Conservation (phyloP, 1,140 invertebrate genomes). For the Drosophila sechellia region DNA sequence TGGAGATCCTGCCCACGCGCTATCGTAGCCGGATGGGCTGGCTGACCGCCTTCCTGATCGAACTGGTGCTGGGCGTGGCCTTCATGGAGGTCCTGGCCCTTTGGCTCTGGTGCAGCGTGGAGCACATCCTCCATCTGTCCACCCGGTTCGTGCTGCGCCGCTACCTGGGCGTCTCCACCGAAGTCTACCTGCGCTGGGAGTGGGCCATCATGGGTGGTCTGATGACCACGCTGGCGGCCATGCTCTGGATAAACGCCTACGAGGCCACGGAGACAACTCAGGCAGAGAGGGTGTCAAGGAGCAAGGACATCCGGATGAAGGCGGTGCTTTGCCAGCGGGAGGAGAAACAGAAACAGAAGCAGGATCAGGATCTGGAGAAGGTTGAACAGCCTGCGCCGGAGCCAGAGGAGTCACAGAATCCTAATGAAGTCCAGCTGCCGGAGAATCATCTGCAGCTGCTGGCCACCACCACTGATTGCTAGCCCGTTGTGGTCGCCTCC, state of each 20-base stretch:
- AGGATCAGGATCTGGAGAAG: not conserved
- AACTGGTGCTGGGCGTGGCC: constrained; percentile 39
- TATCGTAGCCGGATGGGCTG: constrained; percentile 26
- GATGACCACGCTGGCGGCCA: constrained; percentile 27
- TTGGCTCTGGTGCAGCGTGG: constrained; percentile 37
- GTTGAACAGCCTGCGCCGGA: not conserved
- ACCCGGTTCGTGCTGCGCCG: not conserved
- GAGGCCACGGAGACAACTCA: constrained; percentile 24
- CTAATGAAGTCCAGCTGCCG: not conserved
- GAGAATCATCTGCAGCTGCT: not conserved
- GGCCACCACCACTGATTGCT: constrained; percentile 18
- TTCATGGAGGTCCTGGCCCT: constrained; percentile 41
- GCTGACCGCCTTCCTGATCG: constrained; percentile 21
- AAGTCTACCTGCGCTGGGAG: constrained; percentile 15
- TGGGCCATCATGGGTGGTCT: constrained; percentile 14
- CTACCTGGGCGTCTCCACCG: not conserved
- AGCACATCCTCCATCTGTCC: constrained; percentile 2
- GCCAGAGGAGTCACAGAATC: not conserved
- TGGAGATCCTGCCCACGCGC: constrained; percentile 20
- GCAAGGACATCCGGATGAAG: not conserved
- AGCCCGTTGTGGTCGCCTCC: not conserved
- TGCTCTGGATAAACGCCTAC: constrained; percentile 38
- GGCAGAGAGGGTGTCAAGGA: not conserved
- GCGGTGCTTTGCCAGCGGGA: not conserved
- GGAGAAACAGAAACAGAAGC: not conserved